These are phyloP conservation scores for Idaea dimidiata DNA, from an alignment of 2,888 invertebrate genomes.

Conservation along the genomic window DNA sequence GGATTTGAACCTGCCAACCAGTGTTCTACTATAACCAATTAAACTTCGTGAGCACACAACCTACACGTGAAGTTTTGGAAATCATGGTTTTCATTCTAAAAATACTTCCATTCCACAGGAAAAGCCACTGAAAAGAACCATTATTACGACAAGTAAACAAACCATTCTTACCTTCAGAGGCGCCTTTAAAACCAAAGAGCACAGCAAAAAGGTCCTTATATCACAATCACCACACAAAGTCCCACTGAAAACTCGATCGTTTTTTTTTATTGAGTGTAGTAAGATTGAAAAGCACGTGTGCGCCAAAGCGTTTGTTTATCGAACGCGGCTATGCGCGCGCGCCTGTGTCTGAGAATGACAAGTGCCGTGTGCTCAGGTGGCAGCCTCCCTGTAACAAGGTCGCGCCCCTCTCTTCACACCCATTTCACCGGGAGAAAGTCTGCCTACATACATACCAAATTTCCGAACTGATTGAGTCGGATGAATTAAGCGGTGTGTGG, in stretches of 20 bases:
- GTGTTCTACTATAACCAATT: too few relatives aligned
- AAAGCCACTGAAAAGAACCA: neutral
- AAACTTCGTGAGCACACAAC: too few relatives aligned
- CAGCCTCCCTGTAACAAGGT: conserved; percentile 79
- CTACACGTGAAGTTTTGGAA: too few relatives aligned
- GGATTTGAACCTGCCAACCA: too few relatives aligned
- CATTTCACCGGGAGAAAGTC: conserved; percentile 79
- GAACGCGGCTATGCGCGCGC: conserved; percentile 70
- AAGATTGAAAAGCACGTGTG: conserved; percentile 52
- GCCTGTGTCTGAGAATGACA: conserved; percentile 67
- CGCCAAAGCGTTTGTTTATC: conserved; percentile 44
- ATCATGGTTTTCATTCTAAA: too few relatives aligned
- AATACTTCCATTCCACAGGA: too few relatives aligned
- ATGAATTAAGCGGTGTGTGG: conserved; percentile 45
- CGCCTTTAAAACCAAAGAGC: conserved; percentile 32
- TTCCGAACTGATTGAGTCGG: conserved; percentile 73
- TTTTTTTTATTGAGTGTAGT: conserved; percentile 30
- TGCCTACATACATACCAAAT: conserved; percentile 81
- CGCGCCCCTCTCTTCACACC: conserved; percentile 65
- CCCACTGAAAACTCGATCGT: conserved; percentile 36
- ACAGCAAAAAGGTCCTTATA: conserved; percentile 42
- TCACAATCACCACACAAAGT: conserved; percentile 65
- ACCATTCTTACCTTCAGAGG: conserved; percentile 35
- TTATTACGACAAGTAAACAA: conserved; percentile 40
- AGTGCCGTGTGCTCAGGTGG: conserved; percentile 74